Evolutionary conservation across 2,888 invertebrate species (phyloP), one percentile per base, ranked within the genome.

Genomic region (Chorisops tibialis): DNA sequence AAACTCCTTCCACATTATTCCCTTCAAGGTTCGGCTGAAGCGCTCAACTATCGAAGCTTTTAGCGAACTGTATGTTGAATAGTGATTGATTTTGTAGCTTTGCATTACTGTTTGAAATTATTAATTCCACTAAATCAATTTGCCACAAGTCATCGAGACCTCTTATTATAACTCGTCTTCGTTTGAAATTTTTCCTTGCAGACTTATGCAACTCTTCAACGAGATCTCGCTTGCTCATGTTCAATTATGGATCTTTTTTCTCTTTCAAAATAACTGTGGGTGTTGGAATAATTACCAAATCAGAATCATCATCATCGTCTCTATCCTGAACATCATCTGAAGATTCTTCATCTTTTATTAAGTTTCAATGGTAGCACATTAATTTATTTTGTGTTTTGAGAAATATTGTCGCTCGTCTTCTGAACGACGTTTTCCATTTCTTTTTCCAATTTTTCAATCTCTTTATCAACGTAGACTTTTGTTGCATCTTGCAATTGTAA

Each of bases 91-190:
- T 38, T 63, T 1, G 37, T 65, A 9, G 9, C 9, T 24, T 63
- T 58, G 9, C 63, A 65, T 61, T 37, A 65, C 43, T n/a, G 59
- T 51, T 58, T 62, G 19, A 62, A 65, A 67, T 78, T 69, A 78
- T 78, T 3, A 74, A 75, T 62, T 73, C 72, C 14, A 72, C 74
- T 5, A 78, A 68, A 71, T 79, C 77, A n/a, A n/a, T n/a, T 71
- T 79, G 79, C 77, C 74, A 77, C 14, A 76, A 68, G 65, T 79
- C 75, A 69, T 77, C 72, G 6, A 77, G 67, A 47, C 71, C 75
- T 65, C 73, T 73, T 41, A n/a, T n/a, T n/a, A n/a, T 68, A 30
- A 74, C 73, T 50, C 65, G 60, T 45, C 75, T 67, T 22, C 74
- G 66, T 30, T 66, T 67, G 69, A 69, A n/a, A n/a, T 77, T 76